Evolutionary conservation across 2,888 invertebrate genomes (phyloP), one percentile per base, ranked within the genome.

Genomic region (Folsomia manolachei): DNA sequence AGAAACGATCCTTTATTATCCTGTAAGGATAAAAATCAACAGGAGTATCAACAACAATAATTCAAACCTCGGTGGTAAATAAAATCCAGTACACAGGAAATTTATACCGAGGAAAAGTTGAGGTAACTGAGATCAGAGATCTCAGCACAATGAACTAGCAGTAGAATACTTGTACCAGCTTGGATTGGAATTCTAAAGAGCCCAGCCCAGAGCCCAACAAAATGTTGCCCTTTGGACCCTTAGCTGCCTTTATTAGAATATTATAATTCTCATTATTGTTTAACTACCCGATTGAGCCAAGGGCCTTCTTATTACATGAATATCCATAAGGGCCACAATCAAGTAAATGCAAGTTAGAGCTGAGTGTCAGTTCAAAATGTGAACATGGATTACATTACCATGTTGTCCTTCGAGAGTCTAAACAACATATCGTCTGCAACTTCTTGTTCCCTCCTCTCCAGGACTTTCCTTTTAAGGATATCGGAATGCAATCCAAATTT

Each of bases 21-120:
- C n/a, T n/a, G 24, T 62, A 62, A 23, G 62, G 62, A 62, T 62
- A 62, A 62, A 62, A 62, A 62, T 62, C 62, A 62, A 62, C 62
- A 62, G 25, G 4, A 62, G 62, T 62, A 7, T 62, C 62, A 62
- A 62, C 62, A 62, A 24, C 18, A 62, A 62, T 62, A 62, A 62
- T 62, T 62, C 62, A 62, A 62, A 18, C 7, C n/a, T n/a, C 25
- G 51, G 51, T 51, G 9, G 51, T n/a, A n/a, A n/a, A n/a, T n/a
- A n/a, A n/a, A n/a, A n/a, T n/a, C n/a, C n/a, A n/a, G n/a, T n/a
- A n/a, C n/a, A n/a, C n/a, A n/a, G n/a, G n/a, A n/a, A n/a, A n/a
- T n/a, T n/a, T n/a, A n/a, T n/a, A n/a, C n/a, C n/a, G n/a, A n/a
- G n/a, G n/a, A n/a, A n/a, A n/a, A n/a, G n/a, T n/a, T n/a, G n/a